Evolutionary conservation across 2,888 invertebrate species (phyloP), one percentile per base, ranked within the genome.

Genomic region (Amiota minor): DNA sequence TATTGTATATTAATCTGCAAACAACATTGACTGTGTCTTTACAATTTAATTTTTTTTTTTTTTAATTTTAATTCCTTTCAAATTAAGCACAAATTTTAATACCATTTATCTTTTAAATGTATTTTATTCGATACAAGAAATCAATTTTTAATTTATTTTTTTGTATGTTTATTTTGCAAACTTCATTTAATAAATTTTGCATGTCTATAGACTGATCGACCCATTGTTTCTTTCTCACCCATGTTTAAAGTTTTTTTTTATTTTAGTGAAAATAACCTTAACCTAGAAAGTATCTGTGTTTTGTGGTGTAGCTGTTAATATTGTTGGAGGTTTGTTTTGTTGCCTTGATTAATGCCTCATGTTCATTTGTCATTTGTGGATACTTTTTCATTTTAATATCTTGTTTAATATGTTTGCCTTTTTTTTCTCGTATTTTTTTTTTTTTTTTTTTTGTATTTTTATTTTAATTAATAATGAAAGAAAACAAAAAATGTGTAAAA

Each of bases 201-300:
- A 20, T 59, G 8, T 59, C 47, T 49, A 49, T 65, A 49, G 47
- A 49, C 53, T 53, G n/a, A n/a, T 18, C 16, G 65, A 49, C 20
- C 11, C 47, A 16, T 53, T 53, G 16, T 53, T 56, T n/a, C 12
- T 70, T 46, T 55, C 14, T 55, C 10, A 6, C 35, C 35, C 35
- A 35, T 35, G 35, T 6, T 35, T 23, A 53, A n/a, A n/a, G 12
- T 53, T 14, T 53, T 53, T 53, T 53, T 53, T 53, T 53, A 10
- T 53, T 53, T 59, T 67, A 46, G 59, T 70, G 70, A 70, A 70
- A 70, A 70, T 70, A 70, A 70, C 70, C 70, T 70, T 70, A 70
- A 70, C 70, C 70, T 59, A 70, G 70, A 70, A 59, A 70, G 55
- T 56, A 1, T 10, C n/a, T n/a, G 55, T 9, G 64, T 45, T 14